These are phyloP conservation scores for Garra rufa DNA, from an alignment of 2,113 vertebrate genomes.

Conservation along the genomic window DNA sequence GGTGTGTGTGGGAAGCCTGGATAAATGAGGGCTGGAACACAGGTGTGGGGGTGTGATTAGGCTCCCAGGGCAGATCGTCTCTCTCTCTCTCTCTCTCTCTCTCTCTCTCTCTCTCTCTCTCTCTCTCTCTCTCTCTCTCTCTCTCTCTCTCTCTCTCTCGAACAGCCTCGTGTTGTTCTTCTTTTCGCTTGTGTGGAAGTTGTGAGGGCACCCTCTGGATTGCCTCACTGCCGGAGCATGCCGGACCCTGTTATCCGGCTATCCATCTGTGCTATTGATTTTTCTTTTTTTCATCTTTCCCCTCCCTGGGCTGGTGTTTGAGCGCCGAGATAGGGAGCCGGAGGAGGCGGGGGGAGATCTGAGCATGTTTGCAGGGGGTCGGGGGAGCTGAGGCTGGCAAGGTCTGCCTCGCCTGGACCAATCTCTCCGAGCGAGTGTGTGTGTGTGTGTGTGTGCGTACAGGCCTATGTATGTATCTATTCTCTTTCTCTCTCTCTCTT, in stretches of 20 bases:
- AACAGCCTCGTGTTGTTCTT: constrained; percentile 69
- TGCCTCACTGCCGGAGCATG: constrained; percentile 78
- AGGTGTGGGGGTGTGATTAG: constrained; percentile 64
- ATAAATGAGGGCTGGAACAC: constrained; percentile 47
- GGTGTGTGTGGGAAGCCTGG: constrained; percentile 59
- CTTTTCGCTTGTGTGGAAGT: constrained; percentile 77
- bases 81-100: background rate
- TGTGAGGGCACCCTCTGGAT: constrained; percentile 81
- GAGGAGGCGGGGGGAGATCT: constrained; percentile 49
- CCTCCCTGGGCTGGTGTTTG: constrained; percentile 68
- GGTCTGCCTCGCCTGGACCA: constrained; percentile 63
- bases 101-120: background rate
- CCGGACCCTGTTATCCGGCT: constrained; percentile 80
- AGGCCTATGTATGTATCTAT: constrained; percentile 31
- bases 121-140: background rate
- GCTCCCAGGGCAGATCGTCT: constrained; percentile 70
- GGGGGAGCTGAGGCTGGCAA: constrained; percentile 37
- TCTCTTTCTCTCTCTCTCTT: constrained; percentile 60
- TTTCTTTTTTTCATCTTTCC: constrained; percentile 78
- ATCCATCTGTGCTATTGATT: constrained; percentile 84
- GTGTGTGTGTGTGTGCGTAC: background rate
- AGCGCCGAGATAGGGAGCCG: constrained; percentile 72
- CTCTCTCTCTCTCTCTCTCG: constrained; percentile 62
- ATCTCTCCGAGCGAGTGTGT: constrained; percentile 18
- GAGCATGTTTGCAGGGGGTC: constrained; percentile 43